Evolutionary conservation across 1,140 invertebrate genomes (phyloP).

Genomic region (Calosoma granatense): DNA sequence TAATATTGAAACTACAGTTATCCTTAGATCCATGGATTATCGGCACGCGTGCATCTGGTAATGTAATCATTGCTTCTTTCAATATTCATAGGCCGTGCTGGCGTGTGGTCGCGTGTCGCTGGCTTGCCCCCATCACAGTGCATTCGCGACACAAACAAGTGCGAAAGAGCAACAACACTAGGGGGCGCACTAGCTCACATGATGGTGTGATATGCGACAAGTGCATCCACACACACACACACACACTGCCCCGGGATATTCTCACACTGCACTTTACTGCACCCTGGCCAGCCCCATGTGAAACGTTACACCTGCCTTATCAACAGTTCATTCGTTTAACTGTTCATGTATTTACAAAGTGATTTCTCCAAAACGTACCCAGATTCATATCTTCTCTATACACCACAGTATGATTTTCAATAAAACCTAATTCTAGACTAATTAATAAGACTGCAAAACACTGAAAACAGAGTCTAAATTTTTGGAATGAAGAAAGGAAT

Average conservation of each 20-base stretch:
- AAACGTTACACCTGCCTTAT: not conserved
- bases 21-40: not conserved
- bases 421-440: no score
- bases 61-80: slow-evolving; percentile 3
- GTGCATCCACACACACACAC: no score
- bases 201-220: not conserved
- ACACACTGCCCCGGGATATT: not conserved
- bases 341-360: not conserved
- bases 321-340: not conserved
- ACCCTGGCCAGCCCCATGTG: not conserved
- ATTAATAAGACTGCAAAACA: no score
- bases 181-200: not conserved
- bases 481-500: no score
- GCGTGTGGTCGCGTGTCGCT: not conserved
- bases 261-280: not conserved
- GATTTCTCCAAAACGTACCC: not conserved
- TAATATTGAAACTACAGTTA: not conserved
- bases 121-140: not conserved
- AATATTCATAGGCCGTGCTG: not conserved
- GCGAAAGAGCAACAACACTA: not conserved
- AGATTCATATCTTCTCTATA: no score
- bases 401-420: no score
- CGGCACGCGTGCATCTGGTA: not conserved
- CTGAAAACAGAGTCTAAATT: no score
- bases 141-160: not conserved